A percentile compares a stretch with the other conserved stretches of the same genome.
Evolutionary conservation across 2,888 invertebrate genomes (phyloP).

Genomic region (Pseudolycoriella hygida): DNA sequence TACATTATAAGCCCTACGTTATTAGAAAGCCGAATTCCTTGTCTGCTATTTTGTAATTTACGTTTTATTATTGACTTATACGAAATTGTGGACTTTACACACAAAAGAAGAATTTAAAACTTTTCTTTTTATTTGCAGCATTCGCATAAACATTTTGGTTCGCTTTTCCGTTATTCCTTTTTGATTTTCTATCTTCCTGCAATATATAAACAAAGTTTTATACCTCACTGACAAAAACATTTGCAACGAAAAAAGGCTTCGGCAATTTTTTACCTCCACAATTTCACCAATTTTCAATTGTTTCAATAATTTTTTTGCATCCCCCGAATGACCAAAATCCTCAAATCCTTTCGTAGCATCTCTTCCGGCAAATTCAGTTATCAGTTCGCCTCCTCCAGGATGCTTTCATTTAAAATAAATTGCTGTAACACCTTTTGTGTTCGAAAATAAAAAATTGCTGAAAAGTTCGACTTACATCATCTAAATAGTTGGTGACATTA

Average conservation of each 20-base stretch:
- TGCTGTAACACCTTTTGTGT: neutral
- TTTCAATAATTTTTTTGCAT: conserved; percentile 38
- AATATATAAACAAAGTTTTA: conserved; percentile 7
- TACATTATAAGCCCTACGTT: too few relatives aligned
- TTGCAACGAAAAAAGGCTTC: neutral
- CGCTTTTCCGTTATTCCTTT: conserved; percentile 2
- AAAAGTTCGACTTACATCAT: conserved; percentile 38
- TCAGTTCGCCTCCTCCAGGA: conserved; percentile 46
- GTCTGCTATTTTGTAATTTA: too few relatives aligned
- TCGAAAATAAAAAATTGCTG: too few relatives aligned
- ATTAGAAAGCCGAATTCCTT: too few relatives aligned
- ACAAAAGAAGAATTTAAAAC: too few relatives aligned
- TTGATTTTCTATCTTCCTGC: conserved; percentile 10
- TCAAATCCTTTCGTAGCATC: conserved; percentile 48
- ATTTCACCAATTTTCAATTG: conserved; percentile 48
- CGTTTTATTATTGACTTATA: too few relatives aligned
- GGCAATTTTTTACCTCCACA: conserved; percentile 13
- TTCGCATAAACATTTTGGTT: too few relatives aligned
- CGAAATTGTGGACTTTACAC: too few relatives aligned
- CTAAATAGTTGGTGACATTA: conserved; percentile 44
- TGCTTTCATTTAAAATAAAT: too few relatives aligned
- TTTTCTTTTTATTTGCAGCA: too few relatives aligned
- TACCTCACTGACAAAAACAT: neutral
- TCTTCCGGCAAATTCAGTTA: conserved; percentile 45
- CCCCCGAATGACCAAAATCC: conserved; percentile 46